These are phyloP conservation scores for Poecilia latipinna DNA, from an alignment of 2,113 vertebrate species.

Conservation along the genomic window DNA sequence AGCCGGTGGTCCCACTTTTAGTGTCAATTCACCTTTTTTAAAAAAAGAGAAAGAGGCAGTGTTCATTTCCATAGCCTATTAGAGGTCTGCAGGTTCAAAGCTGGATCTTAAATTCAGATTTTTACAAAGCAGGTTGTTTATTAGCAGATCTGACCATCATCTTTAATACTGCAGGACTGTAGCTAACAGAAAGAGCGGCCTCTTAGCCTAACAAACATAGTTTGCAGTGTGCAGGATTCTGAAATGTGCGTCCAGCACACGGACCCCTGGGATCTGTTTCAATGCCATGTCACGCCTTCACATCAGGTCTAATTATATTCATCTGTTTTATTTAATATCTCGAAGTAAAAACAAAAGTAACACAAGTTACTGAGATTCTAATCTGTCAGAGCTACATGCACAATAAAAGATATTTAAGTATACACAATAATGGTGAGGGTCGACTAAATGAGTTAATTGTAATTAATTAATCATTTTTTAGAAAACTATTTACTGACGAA, in stretches of 20 bases:
- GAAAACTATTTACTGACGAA: too few relatives aligned
- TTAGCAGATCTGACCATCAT: background rate
- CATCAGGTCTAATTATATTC: background rate
- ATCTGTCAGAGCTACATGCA: background rate
- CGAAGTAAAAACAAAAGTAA: background rate
- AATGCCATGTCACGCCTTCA: too few relatives aligned
- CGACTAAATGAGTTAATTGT: too few relatives aligned
- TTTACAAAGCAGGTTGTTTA: background rate
- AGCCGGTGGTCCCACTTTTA: constrained; percentile 70
- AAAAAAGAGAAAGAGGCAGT: background rate
- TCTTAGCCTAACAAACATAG: background rate
- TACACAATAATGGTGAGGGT: too few relatives aligned
- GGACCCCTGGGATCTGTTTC: too few relatives aligned
- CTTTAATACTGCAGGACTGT: background rate
- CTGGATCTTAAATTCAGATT: background rate
- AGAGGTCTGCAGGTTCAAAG: background rate
- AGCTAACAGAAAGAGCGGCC: background rate
- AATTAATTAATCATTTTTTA: too few relatives aligned
- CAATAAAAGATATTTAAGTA: background rate
- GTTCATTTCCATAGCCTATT: background rate
- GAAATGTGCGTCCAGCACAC: too few relatives aligned
- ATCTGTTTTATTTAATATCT: background rate
- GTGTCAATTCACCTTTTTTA: background rate
- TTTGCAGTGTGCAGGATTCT: background rate
- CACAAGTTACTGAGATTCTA: background rate